Base-by-base conservation (phyloP, 2,797 vertebrate genomes). In the Discoglossus pictus region DNA sequence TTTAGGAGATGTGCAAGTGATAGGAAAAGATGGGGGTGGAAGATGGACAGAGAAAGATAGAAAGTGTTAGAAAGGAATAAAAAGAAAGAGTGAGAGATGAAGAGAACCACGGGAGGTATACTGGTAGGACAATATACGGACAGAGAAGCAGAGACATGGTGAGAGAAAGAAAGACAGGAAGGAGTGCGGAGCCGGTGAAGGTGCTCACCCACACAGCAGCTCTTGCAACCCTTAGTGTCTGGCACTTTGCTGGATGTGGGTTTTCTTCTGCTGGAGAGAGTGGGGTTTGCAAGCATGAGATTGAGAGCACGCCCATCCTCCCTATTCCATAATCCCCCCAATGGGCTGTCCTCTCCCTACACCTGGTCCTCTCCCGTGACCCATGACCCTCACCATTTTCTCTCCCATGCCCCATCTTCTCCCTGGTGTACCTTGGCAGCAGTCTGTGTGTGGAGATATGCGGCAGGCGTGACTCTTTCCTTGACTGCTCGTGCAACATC, bases 161-260 rank as follows among this genome's bases (percentile, higher is more conserved):
- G 1, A 38, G 13, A 36, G 20, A 9, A 7, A 43, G 21, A n/a
- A n/a, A 3, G 23, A 42, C 3, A 58, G 18, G n/a, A 44, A 43
- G 2, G 25, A 17, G 6, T 54, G 39, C 13, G 15, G 15, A 6
- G 23, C 7, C 24, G 8, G 18, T 27, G 2, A 2, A 6, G 6
- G 16, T 13, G 68, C 92, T 92, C 80, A 96, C 94, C 93, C 2
- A 90, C 92, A 68, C 92, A 87, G 73, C 94, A 96, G 11, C 83
- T 90, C 74, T 81, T 87, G 82, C 94, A 96, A 73, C 94, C 94
- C 75, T 96, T 96, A 62, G 94, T 97, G 73, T 97, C 93, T 1
- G 92, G 93, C 62, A 97, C 90, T 83, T 96, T 97, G 74, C 61
- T 83, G 35, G 91, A 92, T 75, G 90, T 83, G 2, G 84, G 74